Evolutionary conservation across 1,140 invertebrate species (phyloP).

Genomic region (Drosophila setifemur): DNA sequence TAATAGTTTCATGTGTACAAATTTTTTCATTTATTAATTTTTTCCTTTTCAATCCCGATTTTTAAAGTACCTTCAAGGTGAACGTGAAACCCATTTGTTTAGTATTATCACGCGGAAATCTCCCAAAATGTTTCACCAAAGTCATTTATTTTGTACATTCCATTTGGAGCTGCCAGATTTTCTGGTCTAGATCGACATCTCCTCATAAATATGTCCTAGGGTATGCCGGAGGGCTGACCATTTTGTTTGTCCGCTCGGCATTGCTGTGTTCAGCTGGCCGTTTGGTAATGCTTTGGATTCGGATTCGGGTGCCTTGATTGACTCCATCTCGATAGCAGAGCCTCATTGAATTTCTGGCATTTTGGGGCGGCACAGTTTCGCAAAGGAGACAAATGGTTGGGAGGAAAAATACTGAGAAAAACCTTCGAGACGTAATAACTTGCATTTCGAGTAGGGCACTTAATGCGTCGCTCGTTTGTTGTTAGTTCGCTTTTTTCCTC

Average conservation of each 20-base stretch:
- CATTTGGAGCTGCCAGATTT: conserved; percentile 6
- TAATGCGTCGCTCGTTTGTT: conserved; percentile 41
- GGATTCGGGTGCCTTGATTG: conserved; percentile 45
- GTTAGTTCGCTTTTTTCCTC: conserved; percentile 11
- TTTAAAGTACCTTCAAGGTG: too few species aligned
- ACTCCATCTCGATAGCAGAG: conserved; percentile 53
- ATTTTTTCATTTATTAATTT: too few species aligned
- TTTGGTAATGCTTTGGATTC: neutral
- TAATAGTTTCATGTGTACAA: too few species aligned
- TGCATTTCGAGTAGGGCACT: conserved; percentile 77
- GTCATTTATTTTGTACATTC: conserved; percentile 25
- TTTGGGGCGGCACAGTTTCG: conserved; percentile 67
- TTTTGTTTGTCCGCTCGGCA: conserved; percentile 18
- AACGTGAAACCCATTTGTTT: neutral
- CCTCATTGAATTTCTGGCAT: conserved; percentile 78
- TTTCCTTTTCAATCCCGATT: too few species aligned
- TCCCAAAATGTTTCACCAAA: conserved; percentile 5
- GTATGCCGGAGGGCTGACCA: conserved; percentile 15
- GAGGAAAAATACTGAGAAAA: conserved; percentile 13
- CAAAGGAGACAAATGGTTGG: conserved; percentile 27
- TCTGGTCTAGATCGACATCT: conserved; percentile 21
- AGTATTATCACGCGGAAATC: conserved; percentile 5
- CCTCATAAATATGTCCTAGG: conserved; percentile 29
- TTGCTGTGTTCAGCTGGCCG: conserved; percentile 37
- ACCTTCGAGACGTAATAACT: conserved; percentile 76